Percentiles rank a stretch among this genome's conserved stretches.
These are phyloP conservation scores for Naso thynnoides DNA, from an alignment of 2,797 vertebrate species.

Conservation along the genomic window DNA sequence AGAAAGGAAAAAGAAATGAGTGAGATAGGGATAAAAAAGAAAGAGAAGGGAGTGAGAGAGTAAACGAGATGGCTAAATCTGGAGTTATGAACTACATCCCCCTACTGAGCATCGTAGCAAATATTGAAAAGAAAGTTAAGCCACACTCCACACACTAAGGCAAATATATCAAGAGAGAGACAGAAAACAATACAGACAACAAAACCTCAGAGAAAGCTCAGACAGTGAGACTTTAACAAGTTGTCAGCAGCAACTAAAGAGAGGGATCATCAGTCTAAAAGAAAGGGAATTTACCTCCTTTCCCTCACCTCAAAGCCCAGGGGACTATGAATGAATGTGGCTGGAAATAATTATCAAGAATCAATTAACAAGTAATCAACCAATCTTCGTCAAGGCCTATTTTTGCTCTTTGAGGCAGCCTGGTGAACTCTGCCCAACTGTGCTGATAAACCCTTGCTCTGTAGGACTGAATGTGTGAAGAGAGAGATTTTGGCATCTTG, in stretches of 20 bases:
- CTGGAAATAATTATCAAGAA: slow-evolving; percentile 19
- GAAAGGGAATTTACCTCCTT: slow-evolving; percentile 1
- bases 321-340: slow-evolving; percentile 9
- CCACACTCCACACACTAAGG: slow-evolving; percentile 37
- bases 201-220: slow-evolving; percentile 27
- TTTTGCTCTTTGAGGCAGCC: slow-evolving; percentile 14
- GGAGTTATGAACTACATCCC: slow-evolving; percentile 74
- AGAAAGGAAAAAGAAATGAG: slow-evolving; percentile 57
- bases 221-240: slow-evolving; percentile 17
- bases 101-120: slow-evolving; percentile 58
- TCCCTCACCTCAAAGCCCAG: neutral
- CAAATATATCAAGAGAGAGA: slow-evolving; percentile 54
- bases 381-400: slow-evolving; percentile 12
- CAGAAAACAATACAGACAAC: slow-evolving; percentile 15
- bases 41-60: slow-evolving; percentile 42
- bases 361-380: slow-evolving; percentile 23
- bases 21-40: slow-evolving; percentile 36
- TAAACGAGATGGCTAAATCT: slow-evolving; percentile 74
- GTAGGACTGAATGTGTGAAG: slow-evolving; percentile 20
- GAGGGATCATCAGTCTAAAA: slow-evolving; percentile 21
- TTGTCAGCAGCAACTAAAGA: slow-evolving; percentile 18
- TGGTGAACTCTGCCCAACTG: slow-evolving; percentile 13
- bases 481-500: slow-evolving; percentile 35
- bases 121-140: slow-evolving; percentile 64
- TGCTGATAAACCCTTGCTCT: slow-evolving; percentile 24